Base-by-base conservation (phyloP, 2,797 vertebrate genomes). In the Cossypha polioptera region DNA sequence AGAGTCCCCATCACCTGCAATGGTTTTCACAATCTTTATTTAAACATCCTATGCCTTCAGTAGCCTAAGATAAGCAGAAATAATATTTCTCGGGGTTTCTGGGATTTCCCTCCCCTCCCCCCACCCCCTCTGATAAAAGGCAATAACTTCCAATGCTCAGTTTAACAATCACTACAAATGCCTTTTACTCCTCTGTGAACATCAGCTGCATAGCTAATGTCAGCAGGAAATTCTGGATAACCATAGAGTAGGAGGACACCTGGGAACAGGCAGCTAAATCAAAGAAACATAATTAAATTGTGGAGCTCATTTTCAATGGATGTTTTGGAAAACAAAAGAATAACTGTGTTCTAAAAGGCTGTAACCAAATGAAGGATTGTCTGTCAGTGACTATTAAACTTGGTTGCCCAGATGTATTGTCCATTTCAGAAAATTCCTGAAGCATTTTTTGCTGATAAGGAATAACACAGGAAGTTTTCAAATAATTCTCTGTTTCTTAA, bases 191-290 rank as follows among this genome's bases (percentile, higher is more conserved):
- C 31, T 83, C 20, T 65, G 29, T 47, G 42, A 67, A 73, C 65
- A 90, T 63, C 75, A 91, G 26, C 45, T 67, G n/a, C 50, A 55
- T 53, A 83, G 50, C 8, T 77, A 80, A 63, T 83, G 45, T 63
- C 78, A 90, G 87, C 72, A 83, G 72, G 81, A 94, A 90, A 72
- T 83, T 88, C 45, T 50, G 50, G 81, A 54, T 55, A 83, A 80
- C n/a, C 33, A 31, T 61, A 47, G 69, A 77, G 54, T 38, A 83
- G 50, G 25, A 90, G 28, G 54, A 72, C 38, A 54, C 38, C 14
- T 4, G 3, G 54, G 45, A 73, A 63, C 50, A 80, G 21, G 28
- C 66, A 89, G 28, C 21, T 74, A 88, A 89, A 89, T 73, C 50
- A 94, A 93, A 80, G 21, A 78, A 83, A 74, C 6, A 38, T 65